A percentile compares a stretch with the other conserved stretches of the same genome.
Conservation (phyloP, 2,113 vertebrate genomes). For the Bufo gargarizans region DNA sequence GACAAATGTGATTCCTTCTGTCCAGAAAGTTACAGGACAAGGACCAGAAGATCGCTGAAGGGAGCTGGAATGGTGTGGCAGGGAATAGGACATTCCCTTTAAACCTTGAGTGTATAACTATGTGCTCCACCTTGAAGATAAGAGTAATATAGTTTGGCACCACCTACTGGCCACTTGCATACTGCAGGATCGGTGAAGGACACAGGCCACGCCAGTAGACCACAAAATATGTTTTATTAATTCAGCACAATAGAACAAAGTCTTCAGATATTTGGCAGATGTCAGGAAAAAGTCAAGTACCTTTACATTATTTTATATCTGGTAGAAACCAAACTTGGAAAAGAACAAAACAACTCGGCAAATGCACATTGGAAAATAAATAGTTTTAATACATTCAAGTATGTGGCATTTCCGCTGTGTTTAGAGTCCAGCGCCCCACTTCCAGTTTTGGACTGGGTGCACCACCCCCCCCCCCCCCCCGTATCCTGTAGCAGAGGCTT, state of each 20-base stretch:
- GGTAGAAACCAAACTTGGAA: conserved; percentile 63
- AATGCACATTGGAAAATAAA: conserved; percentile 72
- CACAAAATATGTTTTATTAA: conserved; percentile 71
- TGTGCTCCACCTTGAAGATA: too few species aligned
- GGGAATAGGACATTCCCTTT: too few species aligned
- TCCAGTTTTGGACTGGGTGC: conserved; percentile 59
- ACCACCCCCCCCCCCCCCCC: neutral
- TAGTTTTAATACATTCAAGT: conserved; percentile 71
- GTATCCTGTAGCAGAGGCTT: neutral
- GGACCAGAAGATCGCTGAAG: too few species aligned
- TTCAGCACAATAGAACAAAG: conserved; percentile 62
- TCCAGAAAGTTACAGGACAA: too few species aligned
- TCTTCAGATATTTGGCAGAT: conserved; percentile 69
- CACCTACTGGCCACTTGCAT: too few species aligned
- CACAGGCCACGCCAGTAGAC: neutral
- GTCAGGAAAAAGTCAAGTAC: conserved; percentile 64
- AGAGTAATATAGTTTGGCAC: too few species aligned
- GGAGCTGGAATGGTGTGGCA: too few species aligned
- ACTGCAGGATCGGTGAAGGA: neutral
- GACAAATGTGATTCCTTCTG: too few species aligned
- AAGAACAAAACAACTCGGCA: conserved; percentile 64
- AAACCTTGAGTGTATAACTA: too few species aligned
- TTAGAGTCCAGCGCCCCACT: conserved; percentile 52
- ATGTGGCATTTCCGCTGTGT: conserved; percentile 63
- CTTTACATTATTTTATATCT: conserved; percentile 48